Conservation (phyloP, 1,140 invertebrate species). For the Trachymyrmex cornetzi region DNA sequence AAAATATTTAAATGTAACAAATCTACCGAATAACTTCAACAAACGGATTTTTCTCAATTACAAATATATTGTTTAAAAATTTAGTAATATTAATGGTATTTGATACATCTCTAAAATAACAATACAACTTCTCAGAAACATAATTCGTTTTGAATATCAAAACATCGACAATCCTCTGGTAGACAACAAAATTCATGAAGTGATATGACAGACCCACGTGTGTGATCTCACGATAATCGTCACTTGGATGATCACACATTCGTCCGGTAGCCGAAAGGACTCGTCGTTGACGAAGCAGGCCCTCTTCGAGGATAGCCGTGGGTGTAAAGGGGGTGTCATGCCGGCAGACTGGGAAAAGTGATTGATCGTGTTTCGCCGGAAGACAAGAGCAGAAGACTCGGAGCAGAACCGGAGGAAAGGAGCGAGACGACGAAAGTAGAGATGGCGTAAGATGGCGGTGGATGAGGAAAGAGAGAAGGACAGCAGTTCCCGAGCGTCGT, state of each 20-base stretch:
- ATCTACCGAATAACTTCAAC: background rate
- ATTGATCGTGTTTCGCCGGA: slow-evolving; percentile 87
- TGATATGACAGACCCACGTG: slow-evolving; percentile 58
- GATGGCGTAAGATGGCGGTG: slow-evolving; percentile 63
- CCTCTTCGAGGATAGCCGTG: slow-evolving; percentile 81
- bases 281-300: slow-evolving; percentile 76
- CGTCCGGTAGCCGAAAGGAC: slow-evolving; percentile 63
- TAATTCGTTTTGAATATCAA: background rate
- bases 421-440: slow-evolving; percentile 73
- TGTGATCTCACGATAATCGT: slow-evolving; percentile 73
- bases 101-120: background rate
- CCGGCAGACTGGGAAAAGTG: slow-evolving; percentile 84
- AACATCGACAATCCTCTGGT: slow-evolving; percentile 2
- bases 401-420: slow-evolving; percentile 64
- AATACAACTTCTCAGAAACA: background rate
- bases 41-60: background rate
- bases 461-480: slow-evolving; percentile 58
- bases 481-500: slow-evolving; percentile 72
- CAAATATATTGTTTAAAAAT: background rate
- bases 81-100: background rate
- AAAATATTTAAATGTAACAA: background rate
- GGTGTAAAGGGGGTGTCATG: slow-evolving; percentile 85
- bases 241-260: slow-evolving; percentile 69
- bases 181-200: slow-evolving; percentile 45
- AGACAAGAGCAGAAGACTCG: slow-evolving; percentile 79